Base-by-base conservation (phyloP, 2,888 invertebrate species). In the Acleris emargana region DNA sequence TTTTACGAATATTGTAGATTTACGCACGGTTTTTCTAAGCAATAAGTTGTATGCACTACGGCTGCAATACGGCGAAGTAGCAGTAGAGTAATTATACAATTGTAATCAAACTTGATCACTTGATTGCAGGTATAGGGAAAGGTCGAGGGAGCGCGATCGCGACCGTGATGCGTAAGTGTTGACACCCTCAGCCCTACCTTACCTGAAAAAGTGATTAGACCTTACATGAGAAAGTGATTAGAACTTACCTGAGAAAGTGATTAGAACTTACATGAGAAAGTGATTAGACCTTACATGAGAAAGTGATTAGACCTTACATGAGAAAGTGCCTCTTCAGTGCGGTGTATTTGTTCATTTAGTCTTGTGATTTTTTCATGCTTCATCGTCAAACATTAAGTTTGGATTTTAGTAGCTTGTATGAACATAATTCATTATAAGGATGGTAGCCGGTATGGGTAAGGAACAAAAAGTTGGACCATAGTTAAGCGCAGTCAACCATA, bases 101-200 rank as follows among this genome's bases (percentile, higher is more conserved):
- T 50, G 59, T 64, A 64, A 55, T 64, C 59, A 69, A 52, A 58
- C 57, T 60, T 60, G 45, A 59, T 28, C 63, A 47, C 68, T 84
- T 86, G 73, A 78, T 91, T 92, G 89, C 86, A 93, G 95, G 78
- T 95, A 96, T 80, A 94, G 96, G 69, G 96, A 96, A 81, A 91
- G 95, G 74, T 96, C 96, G 67, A 93, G 95, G 71, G 95, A 95
- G 71, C 93, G 95, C 62, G 95, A 95, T 76, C 89, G 91, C 76
- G 94, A 94, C 71, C 89, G 93, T 75, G 93, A 94, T 79, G 92
- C 94, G 94, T 94, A 93, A 93, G 94, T 89, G 79, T 79, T 71
- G 71, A 71, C 54, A 72, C 64, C 73, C 62, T 66, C 69, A 69
- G 59, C 62, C 58, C 58, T 60, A 52, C 58, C 59, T 64, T 54